Evolutionary conservation across 2,888 invertebrate genomes (phyloP), one percentile per base, ranked within the genome.

Genomic region (Thymelicus acteon): DNA sequence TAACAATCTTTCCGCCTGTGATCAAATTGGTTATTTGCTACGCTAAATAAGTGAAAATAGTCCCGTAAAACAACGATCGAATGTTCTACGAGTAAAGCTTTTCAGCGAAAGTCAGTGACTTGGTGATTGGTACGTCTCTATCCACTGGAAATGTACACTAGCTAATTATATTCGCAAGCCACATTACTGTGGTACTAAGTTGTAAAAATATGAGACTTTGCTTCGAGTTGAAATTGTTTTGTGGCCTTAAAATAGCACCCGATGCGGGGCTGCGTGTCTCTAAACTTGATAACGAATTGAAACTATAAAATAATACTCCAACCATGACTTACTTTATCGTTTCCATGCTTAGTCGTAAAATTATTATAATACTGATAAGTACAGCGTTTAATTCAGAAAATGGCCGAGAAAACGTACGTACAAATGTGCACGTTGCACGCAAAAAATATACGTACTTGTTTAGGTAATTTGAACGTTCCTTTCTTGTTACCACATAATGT

Each of bases 241-340:
- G 93, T 93, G 93, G 93, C 93, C 93, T 93, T 93, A 93, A 85
- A 84, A 85, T 87, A 90, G 90, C 87, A 87, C 88, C 91, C 88
- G 74, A 75, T 77, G 76, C 80, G 88, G 89, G 87, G 87, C 88
- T 83, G 78, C 85, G 80, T 81, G 85, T 80, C 80, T 82, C 84
- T 83, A 73, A 78, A 74, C 79, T 75, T 80, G 77, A 78, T 77
- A 76, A 75, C 72, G 66, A 69, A 57, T 1, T 3, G n/a, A 37
- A n/a, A 57, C 31, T 24, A 57, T 72, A 66, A 60, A 67, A 74
- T 67, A 66, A 73, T 73, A 57, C 52, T 48, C 63, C 65, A 69
- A 76, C 76, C 63, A 52, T 49, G 52, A 63, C 12, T 52, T 44
- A 74, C 13, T 37, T 37, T 37, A 13, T 37, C 44, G 44, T 44